phyloP scores from a whole-genome alignment of 2,888 invertebrate species.

The Ashinkailepas kermadecensis region DNA sequence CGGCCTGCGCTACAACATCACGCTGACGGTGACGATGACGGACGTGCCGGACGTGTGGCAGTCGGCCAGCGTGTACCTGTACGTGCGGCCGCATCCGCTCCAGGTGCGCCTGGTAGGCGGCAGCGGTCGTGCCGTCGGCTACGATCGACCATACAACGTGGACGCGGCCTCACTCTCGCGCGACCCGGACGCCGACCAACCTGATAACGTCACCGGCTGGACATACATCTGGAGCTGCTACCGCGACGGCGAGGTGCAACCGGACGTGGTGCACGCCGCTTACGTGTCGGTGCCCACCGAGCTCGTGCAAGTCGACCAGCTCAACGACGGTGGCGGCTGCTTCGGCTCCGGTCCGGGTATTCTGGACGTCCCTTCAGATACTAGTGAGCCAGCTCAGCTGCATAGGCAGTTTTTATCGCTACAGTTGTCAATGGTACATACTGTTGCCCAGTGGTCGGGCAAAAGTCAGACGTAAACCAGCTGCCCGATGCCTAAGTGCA shows the following conservation, averaged over 20 bases:
- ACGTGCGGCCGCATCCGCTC: slow-evolving; percentile 23
- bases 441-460: no score
- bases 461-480: no score
- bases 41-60: slow-evolving; percentile 24
- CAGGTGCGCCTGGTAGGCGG: slow-evolving; percentile 21
- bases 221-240: slow-evolving; percentile 27
- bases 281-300: slow-evolving; percentile 15
- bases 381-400: slow-evolving; percentile 5
- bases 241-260: slow-evolving; percentile 25
- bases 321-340: slow-evolving; percentile 27
- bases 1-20: slow-evolving; percentile 26
- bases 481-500: no score
- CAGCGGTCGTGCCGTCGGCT: slow-evolving; percentile 24
- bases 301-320: slow-evolving; percentile 15
- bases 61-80: slow-evolving; percentile 24
- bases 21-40: slow-evolving; percentile 25
- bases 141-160: slow-evolving; percentile 19
- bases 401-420: no score
- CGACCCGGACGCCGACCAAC: background rate
- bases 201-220: slow-evolving; percentile 19
- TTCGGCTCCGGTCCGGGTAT: slow-evolving; percentile 27
- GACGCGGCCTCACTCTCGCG: slow-evolving; percentile 20
- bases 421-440: no score
- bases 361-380: slow-evolving; percentile 23
- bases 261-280: slow-evolving; percentile 5